Conservation (phyloP, 1,140 invertebrate species). For the Apis laboriosa region DNA sequence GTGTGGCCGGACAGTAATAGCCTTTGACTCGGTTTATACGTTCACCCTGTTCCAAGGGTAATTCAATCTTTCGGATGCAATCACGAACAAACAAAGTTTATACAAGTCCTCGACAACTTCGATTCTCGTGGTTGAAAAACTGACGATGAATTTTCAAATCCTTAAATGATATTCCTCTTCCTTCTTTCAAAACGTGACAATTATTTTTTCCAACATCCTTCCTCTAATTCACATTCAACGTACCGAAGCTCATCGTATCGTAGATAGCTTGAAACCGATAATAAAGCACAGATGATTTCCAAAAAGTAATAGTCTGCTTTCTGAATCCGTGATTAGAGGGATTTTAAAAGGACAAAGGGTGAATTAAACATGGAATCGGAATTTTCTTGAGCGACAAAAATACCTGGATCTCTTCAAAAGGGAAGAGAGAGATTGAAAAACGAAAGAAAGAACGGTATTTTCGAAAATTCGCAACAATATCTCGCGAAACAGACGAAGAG, state of each 20-base stretch:
- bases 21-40: constrained; percentile 15
- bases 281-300: too few relatives aligned
- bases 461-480: not conserved
- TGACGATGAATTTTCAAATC: not conserved
- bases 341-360: too few relatives aligned
- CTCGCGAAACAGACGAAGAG: not conserved
- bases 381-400: too few relatives aligned
- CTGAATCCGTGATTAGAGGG: not conserved
- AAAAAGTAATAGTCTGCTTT: not conserved
- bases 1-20: constrained; percentile 32
- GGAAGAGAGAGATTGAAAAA: not conserved
- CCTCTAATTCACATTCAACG: too few relatives aligned
- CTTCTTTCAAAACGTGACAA: too few relatives aligned
- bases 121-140: not conserved
- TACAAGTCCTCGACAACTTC: not conserved
- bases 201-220: too few relatives aligned
- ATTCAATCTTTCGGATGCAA: constrained; percentile 33
- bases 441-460: not conserved
- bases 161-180: too few relatives aligned
- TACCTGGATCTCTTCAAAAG: too few relatives aligned
- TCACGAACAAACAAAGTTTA: not conserved
- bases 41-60: constrained; percentile 11
- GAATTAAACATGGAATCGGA: not conserved
- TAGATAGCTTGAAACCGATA: too few relatives aligned
- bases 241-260: too few relatives aligned